Evolutionary conservation across 2,113 vertebrate species (phyloP).

Genomic region (Colaptes auratus): DNA sequence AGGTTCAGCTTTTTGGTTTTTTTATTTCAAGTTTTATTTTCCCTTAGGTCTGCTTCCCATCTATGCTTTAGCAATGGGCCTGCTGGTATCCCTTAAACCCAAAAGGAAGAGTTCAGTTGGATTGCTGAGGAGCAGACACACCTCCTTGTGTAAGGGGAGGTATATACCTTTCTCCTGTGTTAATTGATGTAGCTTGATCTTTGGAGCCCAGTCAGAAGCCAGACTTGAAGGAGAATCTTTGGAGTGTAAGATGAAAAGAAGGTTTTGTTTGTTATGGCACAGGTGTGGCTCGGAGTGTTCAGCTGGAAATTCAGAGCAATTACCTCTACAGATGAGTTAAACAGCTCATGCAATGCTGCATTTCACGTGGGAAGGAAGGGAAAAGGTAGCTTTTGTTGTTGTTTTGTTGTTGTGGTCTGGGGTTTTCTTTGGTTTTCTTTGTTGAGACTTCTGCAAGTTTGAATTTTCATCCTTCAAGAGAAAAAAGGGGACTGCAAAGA

Average conservation of each 20-base stretch:
- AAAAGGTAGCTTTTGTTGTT: not conserved
- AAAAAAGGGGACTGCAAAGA: not conserved
- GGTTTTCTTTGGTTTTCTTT: not conserved
- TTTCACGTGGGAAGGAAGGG: conserved; percentile 18
- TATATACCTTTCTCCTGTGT: not conserved
- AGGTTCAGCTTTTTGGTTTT: not conserved
- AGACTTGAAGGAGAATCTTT: conserved; percentile 43
- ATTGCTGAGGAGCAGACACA: conserved; percentile 20
- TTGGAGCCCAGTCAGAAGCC: conserved; percentile 54
- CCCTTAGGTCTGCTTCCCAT: conserved; percentile 48
- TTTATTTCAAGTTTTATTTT: not conserved
- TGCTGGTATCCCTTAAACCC: conserved; percentile 43
- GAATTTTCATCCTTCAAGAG: not conserved
- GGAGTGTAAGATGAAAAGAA: conserved; percentile 37
- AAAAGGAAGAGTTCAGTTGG: conserved; percentile 2
- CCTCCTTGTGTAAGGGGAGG: conserved; percentile 3
- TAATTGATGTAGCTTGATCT: conserved; percentile 46
- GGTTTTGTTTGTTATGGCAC: conserved; percentile 38
- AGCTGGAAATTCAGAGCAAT: conserved; percentile 56
- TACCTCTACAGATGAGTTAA: conserved; percentile 49
- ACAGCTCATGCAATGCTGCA: not conserved
- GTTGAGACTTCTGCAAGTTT: not conserved
- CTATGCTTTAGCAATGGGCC: conserved; percentile 12
- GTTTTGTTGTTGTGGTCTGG: not conserved
- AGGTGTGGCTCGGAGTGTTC: conserved; percentile 36